Evolutionary conservation across 2,113 vertebrate species (phyloP).

Genomic region (Sminthopsis crassicaudata): DNA sequence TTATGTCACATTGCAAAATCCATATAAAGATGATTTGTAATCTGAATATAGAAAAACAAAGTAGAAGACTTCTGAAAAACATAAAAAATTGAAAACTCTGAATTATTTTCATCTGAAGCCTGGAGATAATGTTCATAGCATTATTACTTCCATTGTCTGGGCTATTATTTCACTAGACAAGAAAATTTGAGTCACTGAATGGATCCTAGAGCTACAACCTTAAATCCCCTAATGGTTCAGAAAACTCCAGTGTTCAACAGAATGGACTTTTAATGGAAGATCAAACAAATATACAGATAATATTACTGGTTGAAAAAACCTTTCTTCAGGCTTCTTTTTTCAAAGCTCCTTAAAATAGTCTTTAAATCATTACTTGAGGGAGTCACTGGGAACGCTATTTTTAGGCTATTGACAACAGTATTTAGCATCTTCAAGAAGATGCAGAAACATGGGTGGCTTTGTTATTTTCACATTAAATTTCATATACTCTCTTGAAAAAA

Average conservation of each 20-base stretch:
- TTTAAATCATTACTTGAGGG: background rate
- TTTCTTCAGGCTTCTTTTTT: background rate
- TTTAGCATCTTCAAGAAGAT: background rate
- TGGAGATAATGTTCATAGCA: background rate
- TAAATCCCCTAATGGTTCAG: constrained; percentile 4
- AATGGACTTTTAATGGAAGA: background rate
- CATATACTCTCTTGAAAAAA: background rate
- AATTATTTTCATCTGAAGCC: background rate
- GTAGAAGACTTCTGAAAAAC: background rate
- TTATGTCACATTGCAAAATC: background rate
- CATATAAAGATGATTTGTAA: background rate
- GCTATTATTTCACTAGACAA: background rate
- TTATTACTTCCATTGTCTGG: background rate
- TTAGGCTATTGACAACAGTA: background rate
- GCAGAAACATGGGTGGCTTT: background rate
- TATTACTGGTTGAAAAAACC: background rate
- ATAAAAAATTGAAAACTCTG: background rate
- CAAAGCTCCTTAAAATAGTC: background rate
- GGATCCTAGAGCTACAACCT: background rate
- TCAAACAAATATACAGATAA: constrained; percentile 20
- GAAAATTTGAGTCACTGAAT: constrained; percentile 11
- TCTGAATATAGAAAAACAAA: background rate
- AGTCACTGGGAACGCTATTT: background rate
- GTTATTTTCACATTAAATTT: background rate
- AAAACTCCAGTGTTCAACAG: background rate